Conservation (phyloP, 1,140 invertebrate species). For the Leptinotarsa lineolata region DNA sequence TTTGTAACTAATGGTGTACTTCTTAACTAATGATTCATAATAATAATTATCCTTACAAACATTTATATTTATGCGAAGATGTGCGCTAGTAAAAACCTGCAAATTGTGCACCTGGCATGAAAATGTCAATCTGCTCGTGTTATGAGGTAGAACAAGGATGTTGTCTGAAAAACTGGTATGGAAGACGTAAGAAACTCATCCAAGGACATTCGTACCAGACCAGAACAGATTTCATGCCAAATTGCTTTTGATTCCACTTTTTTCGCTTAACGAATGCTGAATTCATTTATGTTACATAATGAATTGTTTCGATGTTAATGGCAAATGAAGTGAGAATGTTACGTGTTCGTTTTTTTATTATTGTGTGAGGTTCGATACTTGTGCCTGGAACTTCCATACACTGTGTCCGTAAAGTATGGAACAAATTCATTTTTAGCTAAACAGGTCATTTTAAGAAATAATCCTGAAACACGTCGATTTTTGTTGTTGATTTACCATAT, state of each 20-base stretch:
- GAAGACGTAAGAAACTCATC: neutral
- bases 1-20: neutral
- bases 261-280: neutral
- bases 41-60: neutral
- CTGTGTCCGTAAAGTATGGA: no score
- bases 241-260: neutral
- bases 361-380: no score
- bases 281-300: no score
- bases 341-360: no score
- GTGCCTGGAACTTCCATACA: no score
- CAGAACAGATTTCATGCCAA: slow-evolving; percentile 5
- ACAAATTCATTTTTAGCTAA: no score
- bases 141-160: neutral
- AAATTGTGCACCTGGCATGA: neutral
- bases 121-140: neutral
- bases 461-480: no score
- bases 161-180: slow-evolving; percentile 3
- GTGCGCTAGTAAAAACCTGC: neutral
- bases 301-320: no score
- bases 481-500: no score
- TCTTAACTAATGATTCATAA: neutral
- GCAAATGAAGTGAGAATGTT: no score
- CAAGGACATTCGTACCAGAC: slow-evolving; percentile 14
- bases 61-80: neutral
- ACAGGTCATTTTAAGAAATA: no score